A percentile compares a stretch with the other conserved stretches of the same genome.
Conservation (phyloP, 92 coral and sea anemone genomes). For the Chrysogorgia sp. region DNA sequence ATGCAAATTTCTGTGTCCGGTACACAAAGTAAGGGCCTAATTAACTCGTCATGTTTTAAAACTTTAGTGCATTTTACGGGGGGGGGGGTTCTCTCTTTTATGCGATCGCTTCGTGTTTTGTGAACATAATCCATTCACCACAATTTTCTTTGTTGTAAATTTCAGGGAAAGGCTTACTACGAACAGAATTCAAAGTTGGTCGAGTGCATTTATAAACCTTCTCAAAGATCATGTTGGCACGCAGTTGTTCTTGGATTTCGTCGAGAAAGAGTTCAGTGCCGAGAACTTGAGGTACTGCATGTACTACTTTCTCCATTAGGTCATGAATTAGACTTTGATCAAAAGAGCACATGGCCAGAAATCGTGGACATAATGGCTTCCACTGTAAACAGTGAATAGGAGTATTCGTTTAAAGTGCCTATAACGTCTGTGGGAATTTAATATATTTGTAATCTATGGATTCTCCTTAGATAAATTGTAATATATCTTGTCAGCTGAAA, state of each 20-base stretch:
- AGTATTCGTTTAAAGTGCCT: no score
- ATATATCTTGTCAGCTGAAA: no score
- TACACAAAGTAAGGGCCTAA: no score
- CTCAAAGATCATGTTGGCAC: constrained; percentile 88
- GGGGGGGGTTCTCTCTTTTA: no score
- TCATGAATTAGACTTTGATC: background rate
- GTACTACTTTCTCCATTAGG: background rate
- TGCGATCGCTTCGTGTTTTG: no score
- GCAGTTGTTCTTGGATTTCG: constrained; percentile 81
- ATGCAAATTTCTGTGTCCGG: no score
- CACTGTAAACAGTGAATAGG: no score
- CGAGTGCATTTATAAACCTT: constrained; percentile 80
- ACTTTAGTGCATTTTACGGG: no score
- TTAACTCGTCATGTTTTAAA: no score
- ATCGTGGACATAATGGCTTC: background rate
- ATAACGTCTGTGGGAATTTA: no score
- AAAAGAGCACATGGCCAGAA: background rate
- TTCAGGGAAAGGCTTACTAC: constrained; percentile 82
- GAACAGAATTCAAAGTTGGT: constrained; percentile 85
- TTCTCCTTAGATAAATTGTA: no score
- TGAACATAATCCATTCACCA: background rate
- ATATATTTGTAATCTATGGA: no score
- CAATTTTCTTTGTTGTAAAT: background rate
- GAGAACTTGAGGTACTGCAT: constrained; percentile 90
- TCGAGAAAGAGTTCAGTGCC: constrained; percentile 96